Evolutionary conservation across 2,888 invertebrate genomes (phyloP), one percentile per base, ranked within the genome.

Genomic region (Hemaris fuciformis): DNA sequence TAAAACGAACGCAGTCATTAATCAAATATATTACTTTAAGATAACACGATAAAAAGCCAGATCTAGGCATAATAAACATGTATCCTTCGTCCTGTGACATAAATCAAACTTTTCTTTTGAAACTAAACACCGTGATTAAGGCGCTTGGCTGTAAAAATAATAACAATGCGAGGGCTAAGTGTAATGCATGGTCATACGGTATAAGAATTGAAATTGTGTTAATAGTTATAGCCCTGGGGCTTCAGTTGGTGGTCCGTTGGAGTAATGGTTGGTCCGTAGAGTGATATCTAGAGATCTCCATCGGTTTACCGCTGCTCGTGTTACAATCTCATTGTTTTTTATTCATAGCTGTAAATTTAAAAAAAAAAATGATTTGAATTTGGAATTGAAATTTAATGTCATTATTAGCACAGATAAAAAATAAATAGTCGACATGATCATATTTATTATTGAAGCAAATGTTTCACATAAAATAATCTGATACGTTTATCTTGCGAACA

Each of bases 81-180:
- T 27, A 48, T 60, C 25, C 65, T 58, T 53, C 53, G 69, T 73
- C 53, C 57, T 72, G 64, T 72, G 73, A 76, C 77, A 82, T 82
- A 77, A 80, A 81, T 82, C 75, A 82, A 66, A 34, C 64, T 63
- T 68, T 64, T 60, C 60, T 38, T 69, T 70, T 73, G 77, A 75
- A 73, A 68, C 63, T 57, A 76, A 73, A 75, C 73, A 69, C 43
- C 65, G 73, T 77, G 72, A 83, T 83, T 76, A 80, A 72, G 41
- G 4, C 45, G 67, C 69, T 64, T 63, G 62, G 59, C 67, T 61
- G 64, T 66, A 70, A 68, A 67, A 79, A 81, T 79, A 73, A 68
- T 74, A 70, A 78, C 79, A 81, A 78, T 53, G 27, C 18, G 18
- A 18, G 31, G 18, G 27, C 18, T 31, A 27, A 27, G 10, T n/a